Conservation (phyloP, 2,888 invertebrate genomes). For the Pollenia griseotomentosa region DNA sequence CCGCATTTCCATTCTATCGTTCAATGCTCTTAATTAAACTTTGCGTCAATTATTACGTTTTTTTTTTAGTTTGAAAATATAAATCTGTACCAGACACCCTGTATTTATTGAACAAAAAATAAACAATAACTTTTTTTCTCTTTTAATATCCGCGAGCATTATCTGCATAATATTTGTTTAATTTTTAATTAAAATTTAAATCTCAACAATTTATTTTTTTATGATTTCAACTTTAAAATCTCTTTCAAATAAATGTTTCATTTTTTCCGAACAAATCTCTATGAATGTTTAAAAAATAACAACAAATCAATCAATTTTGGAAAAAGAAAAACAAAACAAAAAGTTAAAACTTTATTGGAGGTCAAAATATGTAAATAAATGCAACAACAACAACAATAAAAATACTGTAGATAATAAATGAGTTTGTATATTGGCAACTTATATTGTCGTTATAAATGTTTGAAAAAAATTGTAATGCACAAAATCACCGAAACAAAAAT, state of each 20-base stretch:
- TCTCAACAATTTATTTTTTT: slow-evolving; percentile 6
- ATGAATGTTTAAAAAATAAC: slow-evolving; percentile 24
- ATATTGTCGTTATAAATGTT: slow-evolving; percentile 61
- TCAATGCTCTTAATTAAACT: too few species aligned
- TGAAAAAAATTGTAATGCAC: slow-evolving; percentile 22
- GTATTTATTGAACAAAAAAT: not conserved
- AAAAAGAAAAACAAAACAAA: slow-evolving; percentile 11
- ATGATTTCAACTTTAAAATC: slow-evolving; percentile 34
- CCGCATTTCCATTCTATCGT: too few species aligned
- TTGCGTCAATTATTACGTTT: too few species aligned
- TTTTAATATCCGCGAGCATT: not conserved
- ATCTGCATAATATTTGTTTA: not conserved
- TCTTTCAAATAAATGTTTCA: slow-evolving; percentile 19
- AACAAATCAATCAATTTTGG: slow-evolving; percentile 56
- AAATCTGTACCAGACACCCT: too few species aligned
- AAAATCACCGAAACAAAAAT: slow-evolving; percentile 61
- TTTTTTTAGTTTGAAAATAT: too few species aligned
- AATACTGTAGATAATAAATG: slow-evolving; percentile 51
- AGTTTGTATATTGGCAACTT: slow-evolving; percentile 44
- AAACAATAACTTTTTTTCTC: not conserved
- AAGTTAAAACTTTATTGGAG: slow-evolving; percentile 38
- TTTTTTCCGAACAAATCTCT: slow-evolving; percentile 7
- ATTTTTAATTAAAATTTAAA: slow-evolving; percentile 10
- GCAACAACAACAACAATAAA: slow-evolving; percentile 16
- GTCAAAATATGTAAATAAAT: slow-evolving; percentile 45